Conservation (phyloP, 2,888 invertebrate species). For the Lucinisca nassula region DNA sequence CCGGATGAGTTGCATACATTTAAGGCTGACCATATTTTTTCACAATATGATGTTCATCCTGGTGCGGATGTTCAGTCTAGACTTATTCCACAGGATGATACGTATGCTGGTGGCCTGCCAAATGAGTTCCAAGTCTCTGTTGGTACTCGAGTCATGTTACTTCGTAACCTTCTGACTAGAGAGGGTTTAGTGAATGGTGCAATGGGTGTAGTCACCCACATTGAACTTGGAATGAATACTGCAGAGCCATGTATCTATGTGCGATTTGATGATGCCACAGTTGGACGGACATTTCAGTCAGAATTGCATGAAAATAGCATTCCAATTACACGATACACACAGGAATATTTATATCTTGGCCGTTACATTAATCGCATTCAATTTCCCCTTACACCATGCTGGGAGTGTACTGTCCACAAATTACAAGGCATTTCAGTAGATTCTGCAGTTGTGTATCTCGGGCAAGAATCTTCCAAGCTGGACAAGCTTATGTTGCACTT, state of each 20-base stretch:
- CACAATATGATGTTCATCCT: conserved; percentile 9
- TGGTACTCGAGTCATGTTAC: conserved; percentile 48
- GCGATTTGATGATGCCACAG: conserved; percentile 43
- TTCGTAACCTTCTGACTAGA: not conserved
- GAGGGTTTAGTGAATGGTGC: conserved; percentile 56
- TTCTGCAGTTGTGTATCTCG: conserved; percentile 38
- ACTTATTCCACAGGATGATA: conserved; percentile 9
- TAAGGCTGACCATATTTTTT: conserved; percentile 26
- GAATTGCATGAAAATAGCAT: not conserved
- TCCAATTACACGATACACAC: conserved; percentile 20
- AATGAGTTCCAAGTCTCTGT: conserved; percentile 6
- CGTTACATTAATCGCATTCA: conserved; percentile 31
- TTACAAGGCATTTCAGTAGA: conserved; percentile 54
- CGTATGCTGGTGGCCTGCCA: conserved; percentile 25
- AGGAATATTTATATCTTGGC: conserved; percentile 27
- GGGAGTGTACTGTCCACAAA: conserved; percentile 57
- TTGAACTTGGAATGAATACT: not conserved
- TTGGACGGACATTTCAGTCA: conserved; percentile 7
- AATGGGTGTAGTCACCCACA: conserved; percentile 27
- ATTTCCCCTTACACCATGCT: conserved; percentile 50
- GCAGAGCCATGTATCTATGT: conserved; percentile 4
- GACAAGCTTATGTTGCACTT: conserved; percentile 64
- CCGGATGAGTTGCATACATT: not conserved
- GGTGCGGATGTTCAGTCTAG: conserved; percentile 16
- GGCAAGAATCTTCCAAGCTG: conserved; percentile 55